A percentile compares a stretch with the other conserved stretches of the same genome.
These are phyloP conservation scores for Eulemur coronatus DNA, from an alignment of 2,797 vertebrate genomes.

Conservation along the genomic window DNA sequence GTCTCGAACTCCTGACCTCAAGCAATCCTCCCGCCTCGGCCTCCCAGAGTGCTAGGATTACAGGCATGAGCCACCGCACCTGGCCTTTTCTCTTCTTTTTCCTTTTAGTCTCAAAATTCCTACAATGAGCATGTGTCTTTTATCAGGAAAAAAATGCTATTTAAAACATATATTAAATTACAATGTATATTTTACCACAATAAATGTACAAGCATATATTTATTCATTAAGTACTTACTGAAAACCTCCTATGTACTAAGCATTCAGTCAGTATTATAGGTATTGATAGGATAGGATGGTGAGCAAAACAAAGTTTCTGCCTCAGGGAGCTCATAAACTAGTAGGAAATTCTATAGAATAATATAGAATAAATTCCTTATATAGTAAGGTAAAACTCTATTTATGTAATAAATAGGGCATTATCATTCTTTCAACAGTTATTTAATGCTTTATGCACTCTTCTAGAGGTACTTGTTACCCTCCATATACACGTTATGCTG, in stretches of 20 bases:
- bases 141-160: not conserved
- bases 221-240: not conserved
- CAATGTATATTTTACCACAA: not conserved
- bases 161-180: not conserved
- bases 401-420: not conserved
- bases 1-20: too few relatives aligned
- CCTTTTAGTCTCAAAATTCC: not conserved
- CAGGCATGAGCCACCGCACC: too few relatives aligned
- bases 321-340: not conserved
- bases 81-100: not conserved
- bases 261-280: not conserved
- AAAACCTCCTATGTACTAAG: not conserved
- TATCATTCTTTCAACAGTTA: constrained; percentile 16
- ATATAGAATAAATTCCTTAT: not conserved
- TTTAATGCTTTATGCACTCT: not conserved
- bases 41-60: too few relatives aligned
- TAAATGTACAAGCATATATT: not conserved
- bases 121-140: not conserved
- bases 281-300: not conserved
- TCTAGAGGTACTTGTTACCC: not conserved
- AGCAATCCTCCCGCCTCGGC: too few relatives aligned
- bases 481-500: not conserved
- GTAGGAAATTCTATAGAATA: not conserved
- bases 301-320: not conserved
- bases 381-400: not conserved